These are phyloP conservation scores for Pseudachorutes palmiensis DNA, from an alignment of 1,140 invertebrate genomes.

Conservation along the genomic window DNA sequence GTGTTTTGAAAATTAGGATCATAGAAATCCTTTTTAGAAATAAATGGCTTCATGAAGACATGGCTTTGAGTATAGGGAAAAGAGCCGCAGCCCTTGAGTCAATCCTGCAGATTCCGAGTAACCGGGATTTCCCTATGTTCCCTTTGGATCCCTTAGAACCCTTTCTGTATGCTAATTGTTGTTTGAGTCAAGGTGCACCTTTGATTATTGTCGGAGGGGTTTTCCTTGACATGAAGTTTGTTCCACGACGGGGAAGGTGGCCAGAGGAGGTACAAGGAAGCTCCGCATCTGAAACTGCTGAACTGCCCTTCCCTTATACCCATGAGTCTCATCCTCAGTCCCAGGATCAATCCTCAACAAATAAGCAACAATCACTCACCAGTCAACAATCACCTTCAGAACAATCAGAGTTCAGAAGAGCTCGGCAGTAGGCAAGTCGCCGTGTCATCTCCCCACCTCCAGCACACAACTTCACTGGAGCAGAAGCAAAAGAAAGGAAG, in stretches of 20 bases:
- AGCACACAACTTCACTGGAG: background rate
- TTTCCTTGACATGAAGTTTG: background rate
- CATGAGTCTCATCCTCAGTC: too few relatives aligned
- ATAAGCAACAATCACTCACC: too few relatives aligned
- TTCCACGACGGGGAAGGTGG: background rate
- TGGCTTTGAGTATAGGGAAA: background rate
- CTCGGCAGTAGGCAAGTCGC: background rate
- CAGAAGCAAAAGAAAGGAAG: background rate
- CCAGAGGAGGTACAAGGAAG: background rate
- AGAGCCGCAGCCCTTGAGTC: background rate
- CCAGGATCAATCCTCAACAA: background rate
- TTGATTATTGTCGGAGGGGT: background rate
- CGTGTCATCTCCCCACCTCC: background rate
- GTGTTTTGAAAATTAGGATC: background rate
- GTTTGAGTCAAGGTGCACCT: background rate
- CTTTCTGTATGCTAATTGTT: too few relatives aligned
- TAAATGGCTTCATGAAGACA: background rate
- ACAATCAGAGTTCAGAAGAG: background rate
- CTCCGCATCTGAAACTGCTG: background rate
- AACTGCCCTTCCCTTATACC: background rate
- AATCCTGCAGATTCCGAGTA: background rate
- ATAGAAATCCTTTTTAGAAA: background rate
- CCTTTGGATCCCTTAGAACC: too few relatives aligned
- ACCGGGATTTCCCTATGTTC: background rate
- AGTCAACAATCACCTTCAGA: background rate